Evolutionary conservation across 2,797 vertebrate genomes (phyloP), one percentile per base, ranked within the genome.

Genomic region (Notoglanidium macrostoma): DNA sequence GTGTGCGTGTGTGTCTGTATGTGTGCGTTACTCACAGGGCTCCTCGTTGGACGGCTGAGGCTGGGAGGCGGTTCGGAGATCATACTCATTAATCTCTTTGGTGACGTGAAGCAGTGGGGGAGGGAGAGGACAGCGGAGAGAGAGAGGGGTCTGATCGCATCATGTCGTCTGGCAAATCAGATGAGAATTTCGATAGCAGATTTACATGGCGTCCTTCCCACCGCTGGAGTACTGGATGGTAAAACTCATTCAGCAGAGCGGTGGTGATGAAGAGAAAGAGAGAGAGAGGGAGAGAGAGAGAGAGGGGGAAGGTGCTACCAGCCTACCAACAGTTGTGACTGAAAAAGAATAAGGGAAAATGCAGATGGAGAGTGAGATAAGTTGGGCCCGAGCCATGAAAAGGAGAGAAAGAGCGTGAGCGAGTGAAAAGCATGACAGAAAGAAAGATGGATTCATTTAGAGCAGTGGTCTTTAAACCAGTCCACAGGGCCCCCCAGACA

Each of bases 51-150:
- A 93, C 93, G 90, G 89, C 91, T 93, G 93, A 93, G 92, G 94
- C 93, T 94, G 93, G 93, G 93, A 78, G 94, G 94, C 92, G 94
- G 93, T 93, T 93, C 91, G 90, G 92, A 94, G 94, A 96, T 96
- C 95, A 95, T 93, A 94, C 94, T 93, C 95, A 96, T 96, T 96
- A 96, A 96, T 96, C 95, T 96, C 91, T 89, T 93, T 78, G 85
- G 93, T 96, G 95, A 95, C 95, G 94, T 90, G 92, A 87, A 86
- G 87, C 88, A 82, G 90, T 84, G 93, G 92, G 92, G 87, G 88
- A 89, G 81, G 76, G 55, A 32, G 78, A 19, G 54, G 73, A 35
- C 12, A n/a, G 44, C 15, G 85, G 88, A 88, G 91, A 86, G 88
- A 67, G 57, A 74, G 23, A 51, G 68, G 46, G 46, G 63, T 86